Evolutionary conservation across 2,797 vertebrate species (phyloP), one percentile per base, ranked within the genome.

Genomic region (Phalanger gymnotis): DNA sequence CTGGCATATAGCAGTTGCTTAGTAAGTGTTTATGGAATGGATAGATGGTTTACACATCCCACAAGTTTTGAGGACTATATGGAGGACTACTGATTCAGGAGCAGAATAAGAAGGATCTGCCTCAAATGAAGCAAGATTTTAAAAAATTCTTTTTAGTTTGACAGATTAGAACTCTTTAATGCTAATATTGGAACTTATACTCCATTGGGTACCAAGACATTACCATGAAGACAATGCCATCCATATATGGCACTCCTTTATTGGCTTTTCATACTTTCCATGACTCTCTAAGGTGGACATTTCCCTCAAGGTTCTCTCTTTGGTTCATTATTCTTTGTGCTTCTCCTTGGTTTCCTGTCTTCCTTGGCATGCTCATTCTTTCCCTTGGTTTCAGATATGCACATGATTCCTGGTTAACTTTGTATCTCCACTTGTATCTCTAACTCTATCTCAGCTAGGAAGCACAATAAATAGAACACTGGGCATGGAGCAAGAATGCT

Each of bases 161-260:
- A 94, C 34, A 95, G 93, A 90, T 73, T 57, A 91, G 87, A 95
- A 93, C 92, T n/a, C 13, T 90, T 96, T 54, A 34, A 1, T 93
- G 31, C 58, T 27, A 11, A 90, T 90, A 92, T 55, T 25, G 90
- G 90, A 94, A 57, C 91, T 90, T 28, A 28, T 47, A 27, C 13
- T 51, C 73, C 40, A 87, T 47, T 27, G 40, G 12, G 0, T 87
- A 87, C 40, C 2, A 81, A 27, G 4, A 81, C 22, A 81, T 47
- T 47, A 47, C 22, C 40, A 87, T 51, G 40, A 51, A 51, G 73
- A 27, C 7, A 28, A 10, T 87, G 40, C 73, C 40, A 47, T 51
- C 73, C 40, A 47, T 51, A 87, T 27, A 51, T 87, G 25, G 40
- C 9, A 4, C 73, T 51, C 7, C 40, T 51, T 87, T 87, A 87